Base-by-base conservation (phyloP, 2,888 invertebrate species). In the Rosalia funebris region DNA sequence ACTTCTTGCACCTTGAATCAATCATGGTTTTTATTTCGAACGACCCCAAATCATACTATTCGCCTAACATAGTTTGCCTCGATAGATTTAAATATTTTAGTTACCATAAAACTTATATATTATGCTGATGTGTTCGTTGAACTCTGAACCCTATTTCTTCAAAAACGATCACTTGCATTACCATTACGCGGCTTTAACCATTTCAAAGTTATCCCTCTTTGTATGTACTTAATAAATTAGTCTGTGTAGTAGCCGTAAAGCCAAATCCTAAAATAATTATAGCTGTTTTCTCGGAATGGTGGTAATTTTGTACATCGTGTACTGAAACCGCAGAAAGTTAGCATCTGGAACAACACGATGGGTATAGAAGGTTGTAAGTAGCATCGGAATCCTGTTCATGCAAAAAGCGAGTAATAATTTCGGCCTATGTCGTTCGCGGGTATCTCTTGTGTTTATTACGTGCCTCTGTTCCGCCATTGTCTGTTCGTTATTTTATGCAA, bases 261-360 rank as follows among this genome's bases (percentile, higher is more conserved):
- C 37, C 25, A 2, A 11, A 45, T n/a, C 10, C 31, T 46, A 32
- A 32, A 16, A 15, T 46, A 12, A 31, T 14, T 46, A 25, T 45
- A 46, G 25, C 46, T 12, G 25, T 31, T 46, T 46, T 46, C 46
- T 46, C 15, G 46, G 46, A 46, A 46, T 46, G n/a, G 31, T 16
- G 32, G 46, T 32, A 25, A 16, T 32, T 46, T 46, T 16, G 46
- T 25, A 25, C 46, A 31, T 10, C 10, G 36, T 36, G 16, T 50
- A 11, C 11, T 16, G 14, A 50, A 20, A 25, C 19, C 12, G 15
- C 36, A 50, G 11, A 50, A 37, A 37, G 37, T 36, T 36, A 37
- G 10, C 37, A 36, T 50, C 50, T 50, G 50, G 36, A 50, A 39
- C 20, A 34, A 46, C 46, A 44, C 7, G 25, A 25, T 25, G 4